These are phyloP conservation scores for Dicyrtoma fusca DNA, from an alignment of 2,888 invertebrate species.

Conservation along the genomic window DNA sequence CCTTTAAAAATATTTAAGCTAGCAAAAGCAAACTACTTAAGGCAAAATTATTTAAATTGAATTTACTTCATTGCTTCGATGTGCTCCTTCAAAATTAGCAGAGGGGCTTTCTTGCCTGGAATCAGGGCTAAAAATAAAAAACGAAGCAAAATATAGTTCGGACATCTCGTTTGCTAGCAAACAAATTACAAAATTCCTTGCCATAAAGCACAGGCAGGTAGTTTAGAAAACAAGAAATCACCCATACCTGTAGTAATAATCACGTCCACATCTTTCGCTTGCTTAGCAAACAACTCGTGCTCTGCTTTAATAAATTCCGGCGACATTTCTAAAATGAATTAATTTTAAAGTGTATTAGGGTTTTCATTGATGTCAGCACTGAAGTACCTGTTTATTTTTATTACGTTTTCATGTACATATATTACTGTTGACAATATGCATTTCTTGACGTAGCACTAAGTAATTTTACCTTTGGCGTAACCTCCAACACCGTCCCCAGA, in stretches of 20 bases:
- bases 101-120: constrained; percentile 82
- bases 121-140: constrained; percentile 68
- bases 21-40: neutral
- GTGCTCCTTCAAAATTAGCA: constrained; percentile 67
- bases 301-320: constrained; percentile 83
- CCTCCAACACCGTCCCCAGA: constrained; percentile 74
- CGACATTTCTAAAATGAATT: constrained; percentile 65
- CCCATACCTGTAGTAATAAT: constrained; percentile 74
- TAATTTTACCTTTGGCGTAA: constrained; percentile 76
- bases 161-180: too few species aligned
- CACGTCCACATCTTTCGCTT: constrained; percentile 81
- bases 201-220: too few species aligned
- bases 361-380: neutral
- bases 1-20: constrained; percentile 18
- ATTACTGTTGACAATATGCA: too few species aligned
- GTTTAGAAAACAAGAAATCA: too few species aligned
- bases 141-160: too few species aligned
- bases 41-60: too few species aligned
- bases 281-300: constrained; percentile 81
- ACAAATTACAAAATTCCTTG: too few species aligned
- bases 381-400: neutral
- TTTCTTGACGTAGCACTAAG: too few species aligned
- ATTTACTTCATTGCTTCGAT: constrained; percentile 54
- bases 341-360: neutral
- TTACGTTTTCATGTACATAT: too few species aligned